phyloP scores from a whole-genome alignment of 2,888 invertebrate species.

The Gari tellinella region DNA sequence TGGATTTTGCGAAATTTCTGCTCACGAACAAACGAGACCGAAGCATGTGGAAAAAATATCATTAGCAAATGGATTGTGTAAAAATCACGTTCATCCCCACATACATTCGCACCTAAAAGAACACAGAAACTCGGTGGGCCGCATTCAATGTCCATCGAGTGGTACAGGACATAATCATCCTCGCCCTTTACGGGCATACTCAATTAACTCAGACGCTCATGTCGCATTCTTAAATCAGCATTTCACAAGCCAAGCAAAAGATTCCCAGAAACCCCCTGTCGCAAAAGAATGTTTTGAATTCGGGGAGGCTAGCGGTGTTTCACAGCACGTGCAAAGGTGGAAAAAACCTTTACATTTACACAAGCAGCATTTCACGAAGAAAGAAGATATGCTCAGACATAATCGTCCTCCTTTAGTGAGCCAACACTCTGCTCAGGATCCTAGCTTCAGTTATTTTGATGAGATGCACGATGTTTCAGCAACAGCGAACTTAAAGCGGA shows the following conservation, averaged over 20 bases:
- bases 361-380: slow-evolving; percentile 12
- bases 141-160: slow-evolving; percentile 25
- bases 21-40: slow-evolving; percentile 18
- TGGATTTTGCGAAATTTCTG: slow-evolving; percentile 29
- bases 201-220: slow-evolving; percentile 49
- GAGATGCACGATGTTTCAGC: too few species aligned
- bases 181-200: slow-evolving; percentile 39
- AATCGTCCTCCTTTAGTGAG: slow-evolving; percentile 7
- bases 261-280: slow-evolving; percentile 21
- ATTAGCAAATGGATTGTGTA: slow-evolving; percentile 31
- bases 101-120: slow-evolving; percentile 11
- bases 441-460: not conserved
- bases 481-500: not conserved
- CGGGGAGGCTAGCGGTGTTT: slow-evolving; percentile 6
- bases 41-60: slow-evolving; percentile 21
- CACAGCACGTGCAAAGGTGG: not conserved
- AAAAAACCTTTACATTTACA: not conserved
- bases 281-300: slow-evolving; percentile 18
- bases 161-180: slow-evolving; percentile 24
- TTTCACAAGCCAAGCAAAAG: slow-evolving; percentile 39
- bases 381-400: slow-evolving; percentile 5
- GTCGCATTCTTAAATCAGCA: slow-evolving; percentile 35
- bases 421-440: slow-evolving; percentile 30
- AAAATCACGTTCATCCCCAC: slow-evolving; percentile 37
- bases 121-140: slow-evolving; percentile 41